Conservation (phyloP, 2,113 vertebrate genomes). For the Procavia capensis region DNA sequence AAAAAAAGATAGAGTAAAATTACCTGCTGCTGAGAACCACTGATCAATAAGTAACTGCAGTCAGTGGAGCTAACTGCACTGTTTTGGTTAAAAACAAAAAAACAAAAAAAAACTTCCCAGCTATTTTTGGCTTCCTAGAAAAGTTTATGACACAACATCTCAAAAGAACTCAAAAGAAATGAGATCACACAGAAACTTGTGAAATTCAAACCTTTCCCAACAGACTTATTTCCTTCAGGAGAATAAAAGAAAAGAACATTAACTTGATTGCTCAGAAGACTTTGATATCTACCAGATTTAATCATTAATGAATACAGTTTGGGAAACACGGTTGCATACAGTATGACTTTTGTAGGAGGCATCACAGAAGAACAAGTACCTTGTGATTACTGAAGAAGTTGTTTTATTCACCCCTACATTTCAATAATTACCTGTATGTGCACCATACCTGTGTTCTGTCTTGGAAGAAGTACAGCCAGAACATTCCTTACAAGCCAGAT, state of each 20-base stretch:
- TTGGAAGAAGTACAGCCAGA: no score
- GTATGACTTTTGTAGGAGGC: background rate
- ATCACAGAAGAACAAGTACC: background rate
- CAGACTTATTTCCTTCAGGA: background rate
- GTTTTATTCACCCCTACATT: background rate
- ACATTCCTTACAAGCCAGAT: no score
- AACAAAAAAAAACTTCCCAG: slow-evolving; percentile 30
- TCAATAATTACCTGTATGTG: background rate
- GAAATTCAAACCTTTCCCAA: slow-evolving; percentile 47
- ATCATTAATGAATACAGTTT: background rate
- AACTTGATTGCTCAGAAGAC: background rate
- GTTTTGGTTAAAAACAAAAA: slow-evolving; percentile 22
- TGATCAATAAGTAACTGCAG: background rate
- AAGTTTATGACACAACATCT: slow-evolving; percentile 35
- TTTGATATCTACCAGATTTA: background rate
- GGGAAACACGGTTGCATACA: background rate
- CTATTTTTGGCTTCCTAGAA: slow-evolving; percentile 60
- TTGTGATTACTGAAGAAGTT: background rate
- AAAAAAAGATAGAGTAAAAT: background rate
- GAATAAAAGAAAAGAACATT: background rate
- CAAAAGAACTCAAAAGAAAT: slow-evolving; percentile 33
- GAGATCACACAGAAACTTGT: background rate
- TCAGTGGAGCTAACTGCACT: background rate
- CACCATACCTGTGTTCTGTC: background rate
- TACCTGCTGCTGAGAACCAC: background rate